Evolutionary conservation across 2,888 invertebrate species (phyloP).

Genomic region (Euzophera pinguis): DNA sequence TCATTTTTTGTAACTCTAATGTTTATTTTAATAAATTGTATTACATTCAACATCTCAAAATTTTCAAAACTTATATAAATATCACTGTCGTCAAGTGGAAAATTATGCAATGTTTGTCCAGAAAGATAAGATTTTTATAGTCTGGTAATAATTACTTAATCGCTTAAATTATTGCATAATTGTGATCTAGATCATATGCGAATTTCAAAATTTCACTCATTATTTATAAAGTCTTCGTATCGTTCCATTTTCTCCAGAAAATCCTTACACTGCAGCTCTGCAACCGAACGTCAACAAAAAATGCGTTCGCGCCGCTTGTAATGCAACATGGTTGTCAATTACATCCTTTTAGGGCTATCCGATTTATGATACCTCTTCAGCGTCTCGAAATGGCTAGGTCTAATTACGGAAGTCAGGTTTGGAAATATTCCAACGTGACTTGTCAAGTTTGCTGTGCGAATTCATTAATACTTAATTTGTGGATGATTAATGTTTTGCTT

Average conservation of each 20-base stretch:
- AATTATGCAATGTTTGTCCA: no score
- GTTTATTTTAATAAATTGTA: background rate
- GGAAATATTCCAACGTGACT: slow-evolving; percentile 8
- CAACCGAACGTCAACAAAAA: slow-evolving; percentile 5
- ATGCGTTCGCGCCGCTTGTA: slow-evolving; percentile 7
- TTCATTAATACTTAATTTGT: slow-evolving; percentile 8
- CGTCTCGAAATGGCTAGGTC: slow-evolving; percentile 8
- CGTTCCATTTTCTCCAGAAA: slow-evolving; percentile 4
- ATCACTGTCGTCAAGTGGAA: no score
- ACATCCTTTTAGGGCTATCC: slow-evolving; percentile 8
- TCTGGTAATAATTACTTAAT: no score
- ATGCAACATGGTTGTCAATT: slow-evolving; percentile 13
- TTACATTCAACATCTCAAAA: no score
- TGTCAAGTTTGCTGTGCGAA: slow-evolving; percentile 4
- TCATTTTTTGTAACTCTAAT: background rate
- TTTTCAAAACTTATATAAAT: no score
- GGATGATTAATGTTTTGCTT: background rate
- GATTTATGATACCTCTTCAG: slow-evolving; percentile 12
- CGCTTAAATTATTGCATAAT: no score
- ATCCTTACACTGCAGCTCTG: background rate
- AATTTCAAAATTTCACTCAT: background rate
- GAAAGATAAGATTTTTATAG: no score
- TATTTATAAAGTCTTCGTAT: background rate
- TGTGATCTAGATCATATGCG: no score
- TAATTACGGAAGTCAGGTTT: slow-evolving; percentile 13